A percentile compares a stretch with the other conserved stretches of the same genome.
These are phyloP conservation scores for Gryon sp. DNA, from an alignment of 1,140 invertebrate genomes.

Conservation along the genomic window DNA sequence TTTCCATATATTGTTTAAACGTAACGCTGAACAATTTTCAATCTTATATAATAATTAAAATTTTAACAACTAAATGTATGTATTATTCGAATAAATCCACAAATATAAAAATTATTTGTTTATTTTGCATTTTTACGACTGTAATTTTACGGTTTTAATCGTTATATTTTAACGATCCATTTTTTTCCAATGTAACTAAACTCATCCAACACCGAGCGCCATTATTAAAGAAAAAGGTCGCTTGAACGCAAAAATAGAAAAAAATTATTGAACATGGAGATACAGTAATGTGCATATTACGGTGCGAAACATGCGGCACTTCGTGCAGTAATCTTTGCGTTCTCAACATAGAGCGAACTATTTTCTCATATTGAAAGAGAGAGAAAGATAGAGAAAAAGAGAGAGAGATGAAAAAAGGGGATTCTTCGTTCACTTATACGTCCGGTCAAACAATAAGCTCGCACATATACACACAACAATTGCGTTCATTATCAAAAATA, in stretches of 20 bases:
- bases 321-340: constrained; percentile 23
- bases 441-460: constrained; percentile 28
- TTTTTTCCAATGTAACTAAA: neutral
- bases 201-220: neutral
- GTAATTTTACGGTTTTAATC: neutral
- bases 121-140: neutral
- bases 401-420: neutral
- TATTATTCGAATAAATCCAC: too few relatives aligned
- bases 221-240: constrained; percentile 6
- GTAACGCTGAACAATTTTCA: too few relatives aligned
- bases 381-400: too few relatives aligned
- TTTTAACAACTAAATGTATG: too few relatives aligned
- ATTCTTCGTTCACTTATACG: constrained; percentile 12
- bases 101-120: neutral
- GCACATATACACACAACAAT: constrained; percentile 17
- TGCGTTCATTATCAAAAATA: constrained; percentile 20
- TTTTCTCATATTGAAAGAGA: constrained; percentile 35
- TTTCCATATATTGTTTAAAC: too few relatives aligned
- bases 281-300: constrained; percentile 20
- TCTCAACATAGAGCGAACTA: constrained; percentile 4
- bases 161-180: neutral
- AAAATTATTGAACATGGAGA: constrained; percentile 10
- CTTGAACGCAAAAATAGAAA: constrained; percentile 12
- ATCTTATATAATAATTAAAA: too few relatives aligned
- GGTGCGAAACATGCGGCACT: constrained; percentile 5